phyloP scores from a whole-genome alignment of 2,797 vertebrate genomes.

The Epinephelus coioides region DNA sequence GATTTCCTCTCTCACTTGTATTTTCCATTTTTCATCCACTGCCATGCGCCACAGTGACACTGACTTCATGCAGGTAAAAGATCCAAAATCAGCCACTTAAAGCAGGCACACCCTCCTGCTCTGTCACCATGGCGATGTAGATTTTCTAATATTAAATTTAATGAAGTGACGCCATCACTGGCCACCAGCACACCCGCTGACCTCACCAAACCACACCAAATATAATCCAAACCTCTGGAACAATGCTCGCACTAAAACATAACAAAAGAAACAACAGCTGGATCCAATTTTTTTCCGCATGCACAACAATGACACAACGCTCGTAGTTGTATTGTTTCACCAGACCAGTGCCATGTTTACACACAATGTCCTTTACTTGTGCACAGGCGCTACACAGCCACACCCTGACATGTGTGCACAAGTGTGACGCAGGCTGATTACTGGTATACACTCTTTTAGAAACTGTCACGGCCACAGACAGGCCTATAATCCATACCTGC shows the following conservation, averaged over 20 bases:
- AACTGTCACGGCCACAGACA: conserved; percentile 42
- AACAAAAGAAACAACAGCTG: conserved; percentile 56
- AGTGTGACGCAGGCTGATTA: conserved; percentile 60
- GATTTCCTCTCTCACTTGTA: conserved; percentile 32
- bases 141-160: conserved; percentile 33
- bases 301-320: conserved; percentile 32
- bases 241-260: conserved; percentile 18
- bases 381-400: conserved; percentile 20
- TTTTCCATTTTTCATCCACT: conserved; percentile 50
- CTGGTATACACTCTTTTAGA: conserved; percentile 62
- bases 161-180: conserved; percentile 45
- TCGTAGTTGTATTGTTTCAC: conserved; percentile 31
- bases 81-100: conserved; percentile 24
- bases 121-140: conserved; percentile 10
- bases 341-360: conserved; percentile 37
- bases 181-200: conserved; percentile 53
- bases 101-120: conserved; percentile 35
- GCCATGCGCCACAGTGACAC: conserved; percentile 20
- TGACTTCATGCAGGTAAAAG: conserved; percentile 23
- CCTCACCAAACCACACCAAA: conserved; percentile 60
- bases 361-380: conserved; percentile 20
- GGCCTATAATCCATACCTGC: conserved; percentile 62
- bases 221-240: conserved; percentile 48
- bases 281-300: conserved; percentile 39
- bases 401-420: conserved; percentile 24